Evolutionary conservation across 2,797 vertebrate species (phyloP).

Genomic region (Orestias chungarensis): DNA sequence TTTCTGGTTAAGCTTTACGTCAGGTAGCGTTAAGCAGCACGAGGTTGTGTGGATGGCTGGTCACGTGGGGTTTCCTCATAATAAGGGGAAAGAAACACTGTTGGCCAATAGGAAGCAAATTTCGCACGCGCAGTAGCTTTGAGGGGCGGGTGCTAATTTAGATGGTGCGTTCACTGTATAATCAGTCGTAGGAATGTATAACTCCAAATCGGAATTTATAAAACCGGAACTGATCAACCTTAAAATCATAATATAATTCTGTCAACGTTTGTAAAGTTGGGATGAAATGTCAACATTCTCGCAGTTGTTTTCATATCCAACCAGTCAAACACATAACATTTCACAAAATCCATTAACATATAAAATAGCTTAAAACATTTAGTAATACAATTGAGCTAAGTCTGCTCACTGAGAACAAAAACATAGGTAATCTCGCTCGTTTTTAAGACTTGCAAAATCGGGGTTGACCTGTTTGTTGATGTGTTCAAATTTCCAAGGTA

Average conservation of each 20-base stretch:
- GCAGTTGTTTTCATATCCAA: background rate
- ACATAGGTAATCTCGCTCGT: background rate
- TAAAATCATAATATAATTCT: background rate
- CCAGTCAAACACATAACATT: no score
- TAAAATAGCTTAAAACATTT: background rate
- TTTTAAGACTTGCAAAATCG: background rate
- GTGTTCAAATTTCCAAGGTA: background rate
- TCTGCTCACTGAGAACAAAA: background rate
- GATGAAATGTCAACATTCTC: background rate
- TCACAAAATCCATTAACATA: background rate
- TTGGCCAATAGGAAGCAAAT: conserved; percentile 31
- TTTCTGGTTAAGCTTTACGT: conserved; percentile 42
- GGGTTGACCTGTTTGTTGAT: background rate
- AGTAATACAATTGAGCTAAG: background rate
- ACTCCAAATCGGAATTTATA: background rate
- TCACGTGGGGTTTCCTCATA: conserved; percentile 18
- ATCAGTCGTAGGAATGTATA: background rate
- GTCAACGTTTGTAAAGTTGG: background rate
- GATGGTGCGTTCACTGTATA: background rate
- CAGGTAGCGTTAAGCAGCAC: conserved; percentile 46
- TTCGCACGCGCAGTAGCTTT: background rate
- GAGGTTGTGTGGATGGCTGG: conserved; percentile 66
- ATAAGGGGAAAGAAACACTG: background rate
- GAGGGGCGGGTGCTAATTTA: background rate
- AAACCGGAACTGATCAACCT: background rate